These are phyloP conservation scores for Lampris megalopsis DNA, from an alignment of 2,113 vertebrate species.

Conservation along the genomic window DNA sequence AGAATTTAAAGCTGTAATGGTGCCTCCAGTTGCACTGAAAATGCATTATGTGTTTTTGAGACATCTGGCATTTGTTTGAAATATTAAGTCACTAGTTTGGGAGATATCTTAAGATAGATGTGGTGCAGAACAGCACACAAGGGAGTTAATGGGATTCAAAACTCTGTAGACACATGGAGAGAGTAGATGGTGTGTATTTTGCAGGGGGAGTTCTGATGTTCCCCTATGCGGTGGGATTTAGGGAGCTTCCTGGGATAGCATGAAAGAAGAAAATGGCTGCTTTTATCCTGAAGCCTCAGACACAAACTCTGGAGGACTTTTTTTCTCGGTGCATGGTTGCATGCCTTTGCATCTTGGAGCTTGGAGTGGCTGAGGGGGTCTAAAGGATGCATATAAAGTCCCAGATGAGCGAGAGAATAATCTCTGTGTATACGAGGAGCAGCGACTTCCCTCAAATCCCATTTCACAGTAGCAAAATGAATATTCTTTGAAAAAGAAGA, in stretches of 20 bases:
- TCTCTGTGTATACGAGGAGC: conserved; percentile 61
- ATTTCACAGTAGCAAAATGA: conserved; percentile 62
- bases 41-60: not conserved
- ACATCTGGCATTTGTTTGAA: not conserved
- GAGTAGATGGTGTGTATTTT: conserved; percentile 45
- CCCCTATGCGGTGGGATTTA: conserved; percentile 60
- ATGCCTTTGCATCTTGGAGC: conserved; percentile 47
- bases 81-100: not conserved
- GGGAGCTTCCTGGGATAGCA: conserved; percentile 52
- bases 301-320: conserved; percentile 51
- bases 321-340: conserved; percentile 32
- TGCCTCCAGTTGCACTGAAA: not conserved
- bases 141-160: conserved; percentile 16
- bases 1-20: not conserved
- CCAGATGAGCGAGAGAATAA: conserved; percentile 65
- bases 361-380: conserved; percentile 52
- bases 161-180: conserved; percentile 44
- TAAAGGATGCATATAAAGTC: conserved; percentile 56
- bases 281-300: conserved; percentile 63
- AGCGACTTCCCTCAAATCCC: conserved; percentile 61
- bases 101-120: not conserved
- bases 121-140: not conserved
- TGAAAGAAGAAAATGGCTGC: conserved; percentile 69
- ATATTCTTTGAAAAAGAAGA: conserved; percentile 52
- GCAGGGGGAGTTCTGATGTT: conserved; percentile 41